Evolutionary conservation across 1,140 invertebrate genomes (phyloP), one percentile per base, ranked within the genome.

Genomic region (Drosophila bocqueti): DNA sequence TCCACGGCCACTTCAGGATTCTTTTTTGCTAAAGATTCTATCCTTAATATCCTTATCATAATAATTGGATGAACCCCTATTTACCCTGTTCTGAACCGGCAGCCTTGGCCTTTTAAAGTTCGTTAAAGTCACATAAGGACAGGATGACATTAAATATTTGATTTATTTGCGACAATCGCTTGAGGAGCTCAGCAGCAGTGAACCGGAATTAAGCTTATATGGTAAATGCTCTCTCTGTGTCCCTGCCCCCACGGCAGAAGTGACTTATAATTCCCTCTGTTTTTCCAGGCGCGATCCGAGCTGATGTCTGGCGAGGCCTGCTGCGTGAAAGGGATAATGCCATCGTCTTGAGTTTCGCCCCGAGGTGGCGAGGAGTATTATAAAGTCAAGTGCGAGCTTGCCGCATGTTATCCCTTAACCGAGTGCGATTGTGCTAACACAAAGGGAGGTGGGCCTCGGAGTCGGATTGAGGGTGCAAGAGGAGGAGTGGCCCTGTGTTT

Each of bases 401-500:
- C 47, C 46, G 31, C 65, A 69, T 71, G 68, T 68, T 52, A 50
- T 73, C 38, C 68, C 50, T 31, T 52, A 60, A 52, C 45, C 57
- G 11, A 31, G 40, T 47, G 68, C 55, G 67, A 72, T 71, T 71
- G 71, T 61, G 36, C 21, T 21, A 75, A 67, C 73, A 67, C 75
- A 76, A 76, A 47, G n/a, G 46, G 52, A 43, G 42, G 26, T 16
- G 49, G n/a, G 45, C n/a, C 13, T 24, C 36, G 54, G 10, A 11
- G 43, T 21, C 18, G 24, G 11, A 46, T 26, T 31, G 9, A 18
- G 38, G 50, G 24, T 9, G 38, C 40, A 16, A 13, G 38, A 7
- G 40, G 24, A 24, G 18, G 47, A 34, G 42, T 31, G 38, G 42
- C 26, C 58, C 78, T 77, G 80, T 87, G 83, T 82, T 87, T 87